phyloP scores from a whole-genome alignment of 2,113 vertebrate species.

The Hyperopisus bebe region DNA sequence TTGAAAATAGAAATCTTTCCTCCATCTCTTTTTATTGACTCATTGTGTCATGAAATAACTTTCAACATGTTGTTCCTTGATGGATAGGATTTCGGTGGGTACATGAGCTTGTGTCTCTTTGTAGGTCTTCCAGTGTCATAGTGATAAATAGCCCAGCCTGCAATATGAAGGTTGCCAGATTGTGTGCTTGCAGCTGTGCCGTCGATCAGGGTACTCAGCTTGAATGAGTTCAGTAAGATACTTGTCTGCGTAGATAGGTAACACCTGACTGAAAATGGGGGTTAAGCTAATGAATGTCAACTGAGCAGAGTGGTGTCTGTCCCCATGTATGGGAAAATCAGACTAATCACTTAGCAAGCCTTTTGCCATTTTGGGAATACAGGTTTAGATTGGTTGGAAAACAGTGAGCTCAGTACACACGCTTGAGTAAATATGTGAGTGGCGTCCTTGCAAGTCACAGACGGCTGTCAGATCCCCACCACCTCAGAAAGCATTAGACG shows the following conservation, averaged over 20 bases:
- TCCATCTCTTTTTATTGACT: neutral
- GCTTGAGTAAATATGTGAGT: neutral
- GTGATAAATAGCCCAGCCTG: neutral
- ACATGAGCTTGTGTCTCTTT: neutral
- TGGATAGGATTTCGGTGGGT: neutral
- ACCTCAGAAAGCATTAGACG: neutral
- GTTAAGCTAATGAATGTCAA: neutral
- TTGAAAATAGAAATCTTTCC: neutral
- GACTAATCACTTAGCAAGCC: neutral
- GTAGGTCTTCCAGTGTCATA: neutral
- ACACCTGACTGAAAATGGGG: neutral
- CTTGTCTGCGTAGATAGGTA: neutral
- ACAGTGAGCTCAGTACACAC: neutral
- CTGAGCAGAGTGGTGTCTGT: neutral
- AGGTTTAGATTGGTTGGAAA: neutral
- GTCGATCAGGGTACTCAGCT: neutral
- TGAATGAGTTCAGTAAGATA: neutral
- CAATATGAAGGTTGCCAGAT: neutral
- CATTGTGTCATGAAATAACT: neutral
- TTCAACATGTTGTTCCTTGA: neutral
- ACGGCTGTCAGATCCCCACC: neutral
- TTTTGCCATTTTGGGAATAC: neutral
- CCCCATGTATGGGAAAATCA: neutral
- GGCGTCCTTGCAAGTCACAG: neutral
- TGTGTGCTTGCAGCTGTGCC: neutral